A percentile compares a stretch with the other conserved stretches of the same genome.
Evolutionary conservation across 2,797 vertebrate species (phyloP).

Genomic region (Argyrosomus regius): DNA sequence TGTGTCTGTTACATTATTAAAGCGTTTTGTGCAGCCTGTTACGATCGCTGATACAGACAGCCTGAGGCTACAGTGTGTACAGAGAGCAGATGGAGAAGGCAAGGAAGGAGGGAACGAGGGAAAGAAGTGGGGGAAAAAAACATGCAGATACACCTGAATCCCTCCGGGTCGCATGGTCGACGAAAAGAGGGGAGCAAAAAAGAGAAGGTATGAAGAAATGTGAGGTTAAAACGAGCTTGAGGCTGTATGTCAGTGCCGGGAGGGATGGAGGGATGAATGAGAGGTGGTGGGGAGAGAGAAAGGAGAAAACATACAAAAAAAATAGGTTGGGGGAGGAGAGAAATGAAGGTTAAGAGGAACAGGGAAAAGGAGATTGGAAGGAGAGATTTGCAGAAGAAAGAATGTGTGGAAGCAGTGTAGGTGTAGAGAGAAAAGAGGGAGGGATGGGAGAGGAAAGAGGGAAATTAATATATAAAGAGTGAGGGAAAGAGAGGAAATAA

Average conservation of each 20-base stretch:
- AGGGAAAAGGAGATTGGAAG: not conserved
- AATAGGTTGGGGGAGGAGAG: no score
- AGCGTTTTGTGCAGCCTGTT: slow-evolving; percentile 30
- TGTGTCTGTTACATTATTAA: slow-evolving; percentile 57
- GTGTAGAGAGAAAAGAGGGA: not conserved
- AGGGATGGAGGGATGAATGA: slow-evolving; percentile 1
- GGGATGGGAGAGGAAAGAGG: not conserved
- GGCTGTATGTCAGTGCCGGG: slow-evolving; percentile 9
- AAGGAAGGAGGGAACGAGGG: not conserved
- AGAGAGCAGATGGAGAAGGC: slow-evolving; percentile 23
- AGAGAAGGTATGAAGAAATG: slow-evolving; percentile 10
- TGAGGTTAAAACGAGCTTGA: slow-evolving; percentile 25
- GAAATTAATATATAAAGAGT: not conserved
- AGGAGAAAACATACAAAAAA: not conserved
- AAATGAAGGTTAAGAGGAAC: slow-evolving; percentile 8
- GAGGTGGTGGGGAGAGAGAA: not conserved
- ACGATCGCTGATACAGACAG: slow-evolving; percentile 32
- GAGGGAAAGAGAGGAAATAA: not conserved
- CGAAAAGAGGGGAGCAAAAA: not conserved
- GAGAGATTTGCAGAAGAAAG: not conserved
- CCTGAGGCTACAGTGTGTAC: slow-evolving; percentile 12
- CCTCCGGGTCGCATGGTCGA: not conserved
- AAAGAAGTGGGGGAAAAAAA: slow-evolving; percentile 2
- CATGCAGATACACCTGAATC: not conserved
- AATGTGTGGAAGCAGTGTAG: not conserved